These are phyloP conservation scores for Ascaphus truei DNA, from an alignment of 2,113 vertebrate species.

Conservation along the genomic window DNA sequence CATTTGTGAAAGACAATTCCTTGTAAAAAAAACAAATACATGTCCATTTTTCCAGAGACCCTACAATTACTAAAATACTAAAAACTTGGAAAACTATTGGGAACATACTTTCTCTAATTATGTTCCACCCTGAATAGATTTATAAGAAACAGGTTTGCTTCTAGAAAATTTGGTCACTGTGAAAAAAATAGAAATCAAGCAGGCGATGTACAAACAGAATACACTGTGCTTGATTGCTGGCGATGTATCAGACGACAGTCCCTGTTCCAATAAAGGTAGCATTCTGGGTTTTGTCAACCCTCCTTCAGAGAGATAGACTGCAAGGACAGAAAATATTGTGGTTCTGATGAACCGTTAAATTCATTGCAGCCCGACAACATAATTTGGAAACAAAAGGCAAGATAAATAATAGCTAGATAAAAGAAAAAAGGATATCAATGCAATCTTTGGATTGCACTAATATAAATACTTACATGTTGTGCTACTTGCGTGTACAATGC, in stretches of 20 bases:
- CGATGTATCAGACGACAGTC: not conserved
- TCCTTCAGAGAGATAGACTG: too few species aligned
- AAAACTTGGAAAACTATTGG: constrained; percentile 2
- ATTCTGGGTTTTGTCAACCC: too few species aligned
- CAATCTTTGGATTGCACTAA: not conserved
- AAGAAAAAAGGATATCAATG: not conserved
- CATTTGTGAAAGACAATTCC: not conserved
- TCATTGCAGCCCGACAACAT: not conserved
- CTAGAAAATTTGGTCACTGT: constrained; percentile 5
- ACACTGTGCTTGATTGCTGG: not conserved
- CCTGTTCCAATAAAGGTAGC: not conserved
- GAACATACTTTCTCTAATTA: too few species aligned
- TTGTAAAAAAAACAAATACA: not conserved
- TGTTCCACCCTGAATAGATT: constrained; percentile 31
- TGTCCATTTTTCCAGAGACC: not conserved
- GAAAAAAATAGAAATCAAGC: constrained; percentile 5
- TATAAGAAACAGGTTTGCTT: constrained; percentile 29
- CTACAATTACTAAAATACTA: constrained; percentile 4
- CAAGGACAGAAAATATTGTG: too few species aligned
- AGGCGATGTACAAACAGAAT: not conserved
- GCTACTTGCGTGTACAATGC: too few species aligned
- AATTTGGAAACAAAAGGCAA: not conserved
- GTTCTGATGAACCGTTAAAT: too few species aligned
- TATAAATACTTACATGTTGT: not conserved
- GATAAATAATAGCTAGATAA: not conserved